These are phyloP conservation scores for Agriopis aurantiaria DNA, from an alignment of 2,888 invertebrate genomes.

Conservation along the genomic window DNA sequence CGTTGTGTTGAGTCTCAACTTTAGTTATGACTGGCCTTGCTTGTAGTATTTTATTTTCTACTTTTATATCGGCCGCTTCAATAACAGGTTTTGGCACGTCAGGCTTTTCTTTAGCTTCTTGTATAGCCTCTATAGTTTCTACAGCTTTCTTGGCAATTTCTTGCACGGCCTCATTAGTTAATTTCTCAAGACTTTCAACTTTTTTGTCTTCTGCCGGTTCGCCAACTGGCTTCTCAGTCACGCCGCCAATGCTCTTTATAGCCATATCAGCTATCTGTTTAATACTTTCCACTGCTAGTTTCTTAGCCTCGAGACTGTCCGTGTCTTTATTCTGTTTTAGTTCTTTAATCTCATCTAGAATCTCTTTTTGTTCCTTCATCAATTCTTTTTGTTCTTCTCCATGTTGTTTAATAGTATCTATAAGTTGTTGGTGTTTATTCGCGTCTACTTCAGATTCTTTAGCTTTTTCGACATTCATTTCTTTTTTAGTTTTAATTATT, in stretches of 20 bases:
- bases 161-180: slow-evolving; percentile 74
- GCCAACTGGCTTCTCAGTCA: slow-evolving; percentile 68
- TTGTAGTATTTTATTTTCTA: slow-evolving; percentile 15
- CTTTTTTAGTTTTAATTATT: slow-evolving; percentile 85
- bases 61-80: slow-evolving; percentile 18
- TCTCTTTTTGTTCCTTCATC: slow-evolving; percentile 89
- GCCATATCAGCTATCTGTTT: slow-evolving; percentile 82
- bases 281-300: slow-evolving; percentile 82
- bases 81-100: slow-evolving; percentile 26
- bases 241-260: slow-evolving; percentile 77
- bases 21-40: slow-evolving; percentile 20
- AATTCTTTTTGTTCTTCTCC: slow-evolving; percentile 89
- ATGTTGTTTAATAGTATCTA: slow-evolving; percentile 89
- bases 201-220: slow-evolving; percentile 54
- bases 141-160: slow-evolving; percentile 81
- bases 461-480: slow-evolving; percentile 69
- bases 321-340: slow-evolving; percentile 78
- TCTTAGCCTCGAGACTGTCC: slow-evolving; percentile 77
- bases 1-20: slow-evolving; percentile 21
- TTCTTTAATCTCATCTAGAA: slow-evolving; percentile 86
- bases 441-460: slow-evolving; percentile 68
- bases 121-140: slow-evolving; percentile 77
- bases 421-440: slow-evolving; percentile 64
- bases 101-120: slow-evolving; percentile 67
- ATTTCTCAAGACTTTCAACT: slow-evolving; percentile 61